These are phyloP conservation scores for Chionis minor DNA, from an alignment of 2,113 vertebrate species.

Conservation along the genomic window DNA sequence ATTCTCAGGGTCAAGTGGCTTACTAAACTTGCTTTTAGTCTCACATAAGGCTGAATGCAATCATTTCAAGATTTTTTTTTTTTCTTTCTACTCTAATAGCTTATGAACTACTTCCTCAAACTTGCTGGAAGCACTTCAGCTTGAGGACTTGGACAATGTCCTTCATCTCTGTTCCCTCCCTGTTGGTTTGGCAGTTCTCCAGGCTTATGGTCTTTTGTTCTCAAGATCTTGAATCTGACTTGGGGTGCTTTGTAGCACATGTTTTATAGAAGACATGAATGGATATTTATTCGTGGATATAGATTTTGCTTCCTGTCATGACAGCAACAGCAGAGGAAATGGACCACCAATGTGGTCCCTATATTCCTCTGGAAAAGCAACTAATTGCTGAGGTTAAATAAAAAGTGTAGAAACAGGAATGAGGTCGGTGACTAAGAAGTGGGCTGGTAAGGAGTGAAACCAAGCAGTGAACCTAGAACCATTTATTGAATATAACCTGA, in stretches of 20 bases:
- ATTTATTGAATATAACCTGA: not conserved
- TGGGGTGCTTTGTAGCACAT: not conserved
- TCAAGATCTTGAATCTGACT: not conserved
- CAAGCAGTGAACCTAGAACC: not conserved
- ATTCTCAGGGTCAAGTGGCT: not conserved
- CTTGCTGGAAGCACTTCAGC: not conserved
- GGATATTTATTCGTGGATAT: not conserved
- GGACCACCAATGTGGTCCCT: not conserved
- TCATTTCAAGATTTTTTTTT: not conserved
- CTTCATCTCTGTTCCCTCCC: not conserved
- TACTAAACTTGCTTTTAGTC: not conserved
- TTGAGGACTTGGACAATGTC: not conserved
- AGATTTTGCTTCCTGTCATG: not conserved
- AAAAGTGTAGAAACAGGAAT: not conserved
- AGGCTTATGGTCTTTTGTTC: not conserved
- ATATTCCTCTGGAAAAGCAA: not conserved
- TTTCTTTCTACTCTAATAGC: not conserved
- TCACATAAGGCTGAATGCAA: not conserved
- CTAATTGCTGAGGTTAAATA: not conserved
- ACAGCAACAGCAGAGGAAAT: not conserved
- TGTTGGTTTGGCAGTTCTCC: not conserved
- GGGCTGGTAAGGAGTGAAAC: not conserved
- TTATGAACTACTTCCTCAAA: not conserved
- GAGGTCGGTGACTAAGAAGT: not conserved
- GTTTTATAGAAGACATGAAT: not conserved